phyloP scores from a whole-genome alignment of 1,140 invertebrate species.

The Tyrophagus putrescentiae region DNA sequence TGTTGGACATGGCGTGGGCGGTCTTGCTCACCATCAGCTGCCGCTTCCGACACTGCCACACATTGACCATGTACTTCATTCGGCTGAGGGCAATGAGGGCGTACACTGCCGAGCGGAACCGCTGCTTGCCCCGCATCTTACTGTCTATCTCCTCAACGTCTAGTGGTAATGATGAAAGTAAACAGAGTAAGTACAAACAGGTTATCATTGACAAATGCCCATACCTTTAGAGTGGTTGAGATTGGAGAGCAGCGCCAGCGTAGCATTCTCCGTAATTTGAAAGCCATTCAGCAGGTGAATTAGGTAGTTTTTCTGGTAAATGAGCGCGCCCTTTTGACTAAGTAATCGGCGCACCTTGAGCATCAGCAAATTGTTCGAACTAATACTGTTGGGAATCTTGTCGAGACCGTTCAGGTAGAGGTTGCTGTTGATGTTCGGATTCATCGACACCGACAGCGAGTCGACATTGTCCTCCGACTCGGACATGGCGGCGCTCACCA shows the following conservation, averaged over 20 bases:
- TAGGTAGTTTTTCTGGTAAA: conserved; percentile 27
- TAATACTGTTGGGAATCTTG: neutral
- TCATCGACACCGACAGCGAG: neutral
- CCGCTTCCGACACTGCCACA: conserved; percentile 13
- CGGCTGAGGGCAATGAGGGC: conserved; percentile 14
- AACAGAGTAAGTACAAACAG: neutral
- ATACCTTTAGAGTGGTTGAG: conserved; percentile 20
- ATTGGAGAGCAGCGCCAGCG: conserved; percentile 22
- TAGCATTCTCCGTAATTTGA: conserved; percentile 25
- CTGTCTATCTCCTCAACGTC: neutral
- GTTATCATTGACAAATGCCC: neutral
- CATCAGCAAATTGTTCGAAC: conserved; percentile 12
- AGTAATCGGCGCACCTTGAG: conserved; percentile 15
- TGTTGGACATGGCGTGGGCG: neutral
- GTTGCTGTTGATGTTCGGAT: neutral
- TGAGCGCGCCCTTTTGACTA: conserved; percentile 21
- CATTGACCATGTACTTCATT: conserved; percentile 18
- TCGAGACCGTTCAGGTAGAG: conserved; percentile 1
- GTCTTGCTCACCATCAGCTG: neutral
- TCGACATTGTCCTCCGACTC: neutral
- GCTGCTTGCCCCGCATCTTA: conserved; percentile 4
- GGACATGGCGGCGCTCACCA: neutral
- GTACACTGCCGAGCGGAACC: conserved; percentile 12
- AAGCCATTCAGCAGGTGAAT: conserved; percentile 23
- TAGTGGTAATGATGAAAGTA: neutral